Evolutionary conservation across 1,140 invertebrate genomes (phyloP).

Genomic region (Hyphantria cunea): DNA sequence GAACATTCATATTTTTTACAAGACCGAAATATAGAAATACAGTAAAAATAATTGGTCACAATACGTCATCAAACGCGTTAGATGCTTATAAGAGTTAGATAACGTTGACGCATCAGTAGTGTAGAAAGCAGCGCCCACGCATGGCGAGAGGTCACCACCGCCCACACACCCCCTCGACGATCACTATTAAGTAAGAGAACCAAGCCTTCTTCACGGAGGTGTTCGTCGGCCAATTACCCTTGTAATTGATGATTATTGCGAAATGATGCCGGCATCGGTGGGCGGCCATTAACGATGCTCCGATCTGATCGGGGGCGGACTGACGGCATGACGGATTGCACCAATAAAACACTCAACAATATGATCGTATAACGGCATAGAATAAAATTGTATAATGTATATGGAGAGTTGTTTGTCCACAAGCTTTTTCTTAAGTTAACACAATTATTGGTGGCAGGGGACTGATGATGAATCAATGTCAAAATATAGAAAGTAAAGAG

Average conservation of each 20-base stretch:
- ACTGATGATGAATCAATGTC: conserved; percentile 15
- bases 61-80: conserved; percentile 11
- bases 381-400: conserved; percentile 19
- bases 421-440: conserved; percentile 17
- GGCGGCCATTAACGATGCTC: conserved; percentile 26
- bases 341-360: conserved; percentile 30
- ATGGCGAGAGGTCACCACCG: conserved; percentile 56
- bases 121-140: conserved; percentile 63
- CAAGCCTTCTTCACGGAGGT: conserved; percentile 29
- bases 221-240: conserved; percentile 44
- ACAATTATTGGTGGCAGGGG: not conserved
- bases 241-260: conserved; percentile 50
- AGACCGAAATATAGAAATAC: not conserved
- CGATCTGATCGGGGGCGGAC: conserved; percentile 15
- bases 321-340: conserved; percentile 25
- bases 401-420: conserved; percentile 10
- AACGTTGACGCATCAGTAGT: conserved; percentile 35
- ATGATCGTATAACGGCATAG: conserved; percentile 8
- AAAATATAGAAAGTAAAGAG: not conserved
- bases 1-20: no score
- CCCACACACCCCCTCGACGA: conserved; percentile 45
- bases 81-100: conserved; percentile 31
- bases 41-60: conserved; percentile 6
- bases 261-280: conserved; percentile 27
- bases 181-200: conserved; percentile 42